Percentiles rank a stretch among this genome's conserved stretches.
These are phyloP conservation scores for Montipora capitata DNA, from an alignment of 92 coral and sea anemone species.

Conservation along the genomic window DNA sequence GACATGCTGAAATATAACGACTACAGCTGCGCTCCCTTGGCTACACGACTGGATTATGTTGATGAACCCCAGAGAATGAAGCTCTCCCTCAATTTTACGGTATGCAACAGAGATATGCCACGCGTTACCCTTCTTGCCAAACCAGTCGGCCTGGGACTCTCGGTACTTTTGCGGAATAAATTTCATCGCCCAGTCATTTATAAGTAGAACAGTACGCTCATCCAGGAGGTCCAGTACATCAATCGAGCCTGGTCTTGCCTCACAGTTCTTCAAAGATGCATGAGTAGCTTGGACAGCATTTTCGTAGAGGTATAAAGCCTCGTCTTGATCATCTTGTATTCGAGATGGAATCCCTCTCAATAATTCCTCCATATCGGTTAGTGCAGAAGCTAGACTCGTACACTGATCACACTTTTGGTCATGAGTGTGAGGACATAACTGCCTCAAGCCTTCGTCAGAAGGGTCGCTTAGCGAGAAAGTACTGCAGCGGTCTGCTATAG, in stretches of 20 bases:
- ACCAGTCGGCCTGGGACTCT: no score
- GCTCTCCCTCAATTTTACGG: slow-evolving; percentile 8
- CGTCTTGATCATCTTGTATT: slow-evolving; percentile 44
- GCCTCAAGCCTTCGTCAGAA: no score
- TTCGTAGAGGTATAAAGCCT: no score
- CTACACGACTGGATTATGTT: slow-evolving; percentile 43
- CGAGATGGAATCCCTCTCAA: background rate
- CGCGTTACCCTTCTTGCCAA: slow-evolving; percentile 43
- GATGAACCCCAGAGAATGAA: slow-evolving; percentile 52
- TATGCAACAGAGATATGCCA: slow-evolving; percentile 63
- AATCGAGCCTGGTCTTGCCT: slow-evolving; percentile 59
- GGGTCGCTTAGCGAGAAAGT: no score
- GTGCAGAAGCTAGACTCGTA: background rate
- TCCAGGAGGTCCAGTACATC: no score
- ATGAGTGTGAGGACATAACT: no score
- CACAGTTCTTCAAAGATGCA: background rate
- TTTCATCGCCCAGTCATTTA: no score
- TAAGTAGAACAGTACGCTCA: no score
- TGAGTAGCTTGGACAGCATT: no score
- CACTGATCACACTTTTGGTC: background rate
- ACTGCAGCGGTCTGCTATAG: background rate
- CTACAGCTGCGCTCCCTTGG: no score
- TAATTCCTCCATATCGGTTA: background rate
- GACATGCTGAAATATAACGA: no score
- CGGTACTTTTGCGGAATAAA: no score